These are phyloP conservation scores for Tautogolabrus adspersus DNA, from an alignment of 2,113 vertebrate species.

Conservation along the genomic window DNA sequence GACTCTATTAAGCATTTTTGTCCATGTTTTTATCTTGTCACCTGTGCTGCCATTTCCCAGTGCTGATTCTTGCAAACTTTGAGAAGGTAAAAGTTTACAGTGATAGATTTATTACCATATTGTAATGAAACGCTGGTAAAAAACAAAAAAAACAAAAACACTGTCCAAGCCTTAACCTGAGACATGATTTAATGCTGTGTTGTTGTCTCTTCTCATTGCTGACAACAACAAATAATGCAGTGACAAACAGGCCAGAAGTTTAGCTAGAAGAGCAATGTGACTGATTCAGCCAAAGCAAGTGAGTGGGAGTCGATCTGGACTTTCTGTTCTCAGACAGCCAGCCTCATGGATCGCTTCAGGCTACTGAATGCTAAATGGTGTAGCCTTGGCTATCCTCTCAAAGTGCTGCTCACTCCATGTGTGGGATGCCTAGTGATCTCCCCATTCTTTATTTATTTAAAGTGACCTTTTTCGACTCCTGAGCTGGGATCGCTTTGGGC, in stretches of 20 bases:
- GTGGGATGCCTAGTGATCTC: slow-evolving; percentile 80
- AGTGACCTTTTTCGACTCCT: slow-evolving; percentile 77
- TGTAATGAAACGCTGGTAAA: slow-evolving; percentile 20
- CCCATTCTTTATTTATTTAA: slow-evolving; percentile 84
- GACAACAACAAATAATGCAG: slow-evolving; percentile 36
- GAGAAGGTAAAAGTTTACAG: slow-evolving; percentile 32
- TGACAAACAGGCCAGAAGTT: slow-evolving; percentile 58
- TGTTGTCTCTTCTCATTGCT: slow-evolving; percentile 5
- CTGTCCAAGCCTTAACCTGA: slow-evolving; percentile 23
- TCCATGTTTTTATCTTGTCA: slow-evolving; percentile 19
- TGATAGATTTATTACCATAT: slow-evolving; percentile 5
- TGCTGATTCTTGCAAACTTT: slow-evolving; percentile 20
- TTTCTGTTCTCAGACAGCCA: slow-evolving; percentile 74
- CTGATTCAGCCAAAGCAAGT: slow-evolving; percentile 69
- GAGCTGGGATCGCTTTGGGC: slow-evolving; percentile 73
- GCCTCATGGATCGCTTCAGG: slow-evolving; percentile 70
- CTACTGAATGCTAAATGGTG: slow-evolving; percentile 75
- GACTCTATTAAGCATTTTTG: slow-evolving; percentile 24
- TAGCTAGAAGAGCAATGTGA: slow-evolving; percentile 51
- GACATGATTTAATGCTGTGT: slow-evolving; percentile 42
- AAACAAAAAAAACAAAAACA: background rate
- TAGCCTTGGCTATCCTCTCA: slow-evolving; percentile 74
- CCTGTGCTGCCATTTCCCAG: slow-evolving; percentile 7
- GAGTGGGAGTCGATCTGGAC: slow-evolving; percentile 80
- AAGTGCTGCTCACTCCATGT: slow-evolving; percentile 68